These are phyloP conservation scores for Sebastes nivosus DNA, from an alignment of 2,797 vertebrate species.

Conservation along the genomic window DNA sequence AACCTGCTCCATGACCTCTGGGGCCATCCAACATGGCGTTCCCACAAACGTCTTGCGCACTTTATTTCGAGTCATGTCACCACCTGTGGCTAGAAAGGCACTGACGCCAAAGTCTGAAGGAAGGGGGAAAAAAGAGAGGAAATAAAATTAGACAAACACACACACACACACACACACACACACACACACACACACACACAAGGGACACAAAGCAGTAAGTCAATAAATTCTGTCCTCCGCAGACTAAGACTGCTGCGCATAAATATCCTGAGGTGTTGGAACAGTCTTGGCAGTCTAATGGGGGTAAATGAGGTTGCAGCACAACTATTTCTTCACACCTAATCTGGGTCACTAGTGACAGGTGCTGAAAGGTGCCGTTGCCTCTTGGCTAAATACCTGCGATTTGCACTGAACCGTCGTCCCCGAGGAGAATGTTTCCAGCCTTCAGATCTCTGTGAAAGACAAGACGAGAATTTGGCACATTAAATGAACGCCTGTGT, in stretches of 20 bases:
- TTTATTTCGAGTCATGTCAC: conserved; percentile 98
- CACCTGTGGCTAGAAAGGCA: conserved; percentile 95
- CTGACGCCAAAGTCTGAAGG: conserved; percentile 93
- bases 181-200: neutral
- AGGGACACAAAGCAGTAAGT: neutral
- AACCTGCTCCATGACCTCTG: conserved; percentile 99
- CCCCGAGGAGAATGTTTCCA: conserved; percentile 98
- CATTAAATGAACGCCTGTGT: neutral
- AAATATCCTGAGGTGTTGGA: neutral
- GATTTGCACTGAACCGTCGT: conserved; percentile 97
- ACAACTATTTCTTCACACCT: conserved; percentile 15
- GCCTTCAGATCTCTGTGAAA: conserved; percentile 94
- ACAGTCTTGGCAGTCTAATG: neutral
- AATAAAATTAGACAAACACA: neutral
- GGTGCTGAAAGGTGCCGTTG: conserved; percentile 3
- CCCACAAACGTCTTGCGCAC: conserved; percentile 98
- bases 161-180: neutral
- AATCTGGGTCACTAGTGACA: conserved; percentile 21
- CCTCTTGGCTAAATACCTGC: conserved; percentile 87
- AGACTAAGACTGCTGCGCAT: neutral
- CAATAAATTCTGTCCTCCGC: neutral
- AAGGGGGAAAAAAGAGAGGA: neutral
- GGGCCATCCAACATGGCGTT: conserved; percentile 99
- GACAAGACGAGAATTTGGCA: conserved; percentile 37
- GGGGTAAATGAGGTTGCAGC: neutral